These are phyloP conservation scores for Sesia apiformis DNA, from an alignment of 2,888 invertebrate genomes.

Conservation along the genomic window DNA sequence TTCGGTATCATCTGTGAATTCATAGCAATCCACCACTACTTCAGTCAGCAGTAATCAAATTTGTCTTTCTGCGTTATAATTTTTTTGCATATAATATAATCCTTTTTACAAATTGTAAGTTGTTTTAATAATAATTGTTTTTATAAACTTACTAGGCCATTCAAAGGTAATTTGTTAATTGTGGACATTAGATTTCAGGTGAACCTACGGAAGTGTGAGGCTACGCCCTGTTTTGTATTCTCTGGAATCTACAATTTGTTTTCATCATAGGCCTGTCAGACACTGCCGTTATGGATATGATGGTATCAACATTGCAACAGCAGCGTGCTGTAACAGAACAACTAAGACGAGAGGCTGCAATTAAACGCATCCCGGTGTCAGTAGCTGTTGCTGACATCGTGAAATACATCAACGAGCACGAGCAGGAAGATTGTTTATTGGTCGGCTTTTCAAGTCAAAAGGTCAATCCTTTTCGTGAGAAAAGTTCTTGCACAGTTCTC, in stretches of 20 bases:
- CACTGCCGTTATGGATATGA: slow-evolving; percentile 93
- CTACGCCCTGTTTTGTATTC: slow-evolving; percentile 61
- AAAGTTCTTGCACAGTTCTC: slow-evolving; percentile 89
- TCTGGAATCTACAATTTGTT: slow-evolving; percentile 44
- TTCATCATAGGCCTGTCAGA: slow-evolving; percentile 91
- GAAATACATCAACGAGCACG: slow-evolving; percentile 91
- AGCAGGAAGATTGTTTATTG: slow-evolving; percentile 93
- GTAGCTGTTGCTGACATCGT: slow-evolving; percentile 94
- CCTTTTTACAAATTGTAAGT: too few species aligned
- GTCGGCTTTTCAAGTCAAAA: slow-evolving; percentile 96
- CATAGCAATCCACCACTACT: too few species aligned
- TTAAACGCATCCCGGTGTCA: slow-evolving; percentile 90
- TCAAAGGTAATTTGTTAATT: too few species aligned
- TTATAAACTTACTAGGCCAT: too few species aligned
- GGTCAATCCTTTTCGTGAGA: slow-evolving; percentile 96
- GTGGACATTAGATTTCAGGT: too few species aligned
- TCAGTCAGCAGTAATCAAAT: too few species aligned
- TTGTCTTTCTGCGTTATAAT: too few species aligned
- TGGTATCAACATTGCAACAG: slow-evolving; percentile 95
- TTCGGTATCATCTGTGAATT: too few species aligned
- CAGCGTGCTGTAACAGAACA: slow-evolving; percentile 95
- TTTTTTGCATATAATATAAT: too few species aligned
- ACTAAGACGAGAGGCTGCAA: slow-evolving; percentile 90
- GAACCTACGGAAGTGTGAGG: slow-evolving; percentile 14
- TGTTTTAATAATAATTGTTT: too few species aligned